Evolutionary conservation across 2,113 vertebrate species (phyloP).

Genomic region (Caranx ignobilis): DNA sequence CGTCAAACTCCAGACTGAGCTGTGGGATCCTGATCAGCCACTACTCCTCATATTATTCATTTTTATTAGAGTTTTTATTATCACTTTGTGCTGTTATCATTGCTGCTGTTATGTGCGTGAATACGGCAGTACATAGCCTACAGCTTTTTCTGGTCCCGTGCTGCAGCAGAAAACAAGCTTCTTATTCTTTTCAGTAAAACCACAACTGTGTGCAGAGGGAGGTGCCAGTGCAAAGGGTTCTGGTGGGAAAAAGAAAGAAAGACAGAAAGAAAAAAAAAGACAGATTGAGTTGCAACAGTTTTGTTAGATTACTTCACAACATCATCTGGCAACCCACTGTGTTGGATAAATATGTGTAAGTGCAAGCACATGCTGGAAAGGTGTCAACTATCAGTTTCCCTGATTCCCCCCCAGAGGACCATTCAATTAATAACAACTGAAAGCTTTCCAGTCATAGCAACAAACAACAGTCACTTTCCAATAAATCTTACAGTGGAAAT

Average conservation of each 20-base stretch:
- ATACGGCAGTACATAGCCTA: too few relatives aligned
- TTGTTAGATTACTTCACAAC: slow-evolving; percentile 17
- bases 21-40: too few relatives aligned
- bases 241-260: background rate
- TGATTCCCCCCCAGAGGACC: rapidly evolving
- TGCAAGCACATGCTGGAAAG: slow-evolving; percentile 8
- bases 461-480: background rate
- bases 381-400: slow-evolving; percentile 15
- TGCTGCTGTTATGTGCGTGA: too few relatives aligned
- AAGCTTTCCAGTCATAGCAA: slow-evolving; percentile 11
- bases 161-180: too few relatives aligned
- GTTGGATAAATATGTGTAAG: slow-evolving; percentile 20
- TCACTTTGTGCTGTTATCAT: too few relatives aligned
- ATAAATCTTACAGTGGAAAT: background rate
- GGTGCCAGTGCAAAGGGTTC: background rate
- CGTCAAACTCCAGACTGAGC: too few relatives aligned
- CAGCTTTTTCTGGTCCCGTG: too few relatives aligned
- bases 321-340: slow-evolving; percentile 22
- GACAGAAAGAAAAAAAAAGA: background rate
- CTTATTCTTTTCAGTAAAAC: too few relatives aligned
- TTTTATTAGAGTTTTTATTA: too few relatives aligned
- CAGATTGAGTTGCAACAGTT: slow-evolving; percentile 17
- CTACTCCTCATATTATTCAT: too few relatives aligned
- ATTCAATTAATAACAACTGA: slow-evolving; percentile 8
- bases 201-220: too few relatives aligned